These are phyloP conservation scores for Ashinkailepas kermadecensis DNA, from an alignment of 2,888 invertebrate species.

Conservation along the genomic window DNA sequence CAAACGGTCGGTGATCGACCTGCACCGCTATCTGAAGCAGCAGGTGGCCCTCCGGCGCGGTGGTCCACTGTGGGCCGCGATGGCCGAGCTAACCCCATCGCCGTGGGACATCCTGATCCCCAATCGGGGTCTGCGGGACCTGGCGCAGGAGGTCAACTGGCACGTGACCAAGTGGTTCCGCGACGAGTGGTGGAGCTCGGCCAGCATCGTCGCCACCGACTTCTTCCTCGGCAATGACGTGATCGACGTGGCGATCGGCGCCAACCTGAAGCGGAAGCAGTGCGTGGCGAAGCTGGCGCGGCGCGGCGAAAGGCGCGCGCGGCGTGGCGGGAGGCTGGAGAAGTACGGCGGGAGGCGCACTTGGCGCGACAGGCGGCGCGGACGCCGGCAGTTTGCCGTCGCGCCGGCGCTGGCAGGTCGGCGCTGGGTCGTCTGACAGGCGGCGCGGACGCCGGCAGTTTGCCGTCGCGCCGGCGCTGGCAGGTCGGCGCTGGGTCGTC, in stretches of 20 bases:
- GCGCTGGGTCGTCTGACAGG: too few relatives aligned
- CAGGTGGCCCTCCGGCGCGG: conserved; percentile 33
- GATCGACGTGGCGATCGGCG: conserved; percentile 45
- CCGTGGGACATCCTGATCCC: conserved; percentile 45
- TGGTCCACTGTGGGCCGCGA: conserved; percentile 42
- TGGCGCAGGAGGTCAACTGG: conserved; percentile 46
- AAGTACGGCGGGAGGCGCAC: too few relatives aligned
- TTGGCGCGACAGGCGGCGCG: too few relatives aligned
- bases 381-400: too few relatives aligned
- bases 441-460: too few relatives aligned
- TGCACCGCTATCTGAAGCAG: conserved; percentile 48
- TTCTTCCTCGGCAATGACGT: conserved; percentile 48
- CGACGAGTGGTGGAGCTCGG: conserved; percentile 45
- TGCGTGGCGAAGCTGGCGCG: conserved; percentile 2
- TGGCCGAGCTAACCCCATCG: conserved; percentile 49
- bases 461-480: too few relatives aligned
- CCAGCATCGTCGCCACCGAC: conserved; percentile 48
- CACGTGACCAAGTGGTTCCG: conserved; percentile 45
- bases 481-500: too few relatives aligned
- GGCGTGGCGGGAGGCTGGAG: background rate
- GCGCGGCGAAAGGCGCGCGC: background rate
- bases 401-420: too few relatives aligned
- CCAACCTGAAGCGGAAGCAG: conserved; percentile 39
- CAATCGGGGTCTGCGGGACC: conserved; percentile 43
- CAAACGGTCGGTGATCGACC: conserved; percentile 48